A percentile compares a stretch with the other conserved stretches of the same genome.
Evolutionary conservation across 2,888 invertebrate species (phyloP).

Genomic region (Drosophila birchii): DNA sequence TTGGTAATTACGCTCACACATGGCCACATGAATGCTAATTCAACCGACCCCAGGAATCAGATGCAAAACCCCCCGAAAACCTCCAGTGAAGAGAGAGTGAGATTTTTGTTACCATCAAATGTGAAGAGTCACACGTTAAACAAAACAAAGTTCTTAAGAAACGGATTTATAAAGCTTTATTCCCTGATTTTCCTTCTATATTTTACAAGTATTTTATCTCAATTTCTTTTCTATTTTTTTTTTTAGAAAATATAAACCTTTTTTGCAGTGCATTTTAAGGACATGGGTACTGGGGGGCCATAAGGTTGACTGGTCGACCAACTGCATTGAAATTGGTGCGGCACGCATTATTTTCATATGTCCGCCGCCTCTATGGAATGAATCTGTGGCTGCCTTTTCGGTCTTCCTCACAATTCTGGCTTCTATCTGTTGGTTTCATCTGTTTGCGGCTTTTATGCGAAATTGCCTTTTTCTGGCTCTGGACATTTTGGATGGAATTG

Average conservation of each 20-base stretch:
- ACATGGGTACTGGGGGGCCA: neutral
- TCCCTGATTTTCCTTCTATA: no score
- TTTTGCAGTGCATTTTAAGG: slow-evolving; percentile 10
- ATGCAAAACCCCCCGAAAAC: slow-evolving; percentile 3
- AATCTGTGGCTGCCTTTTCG: slow-evolving; percentile 65
- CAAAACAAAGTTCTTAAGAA: no score
- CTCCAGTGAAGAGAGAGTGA: neutral
- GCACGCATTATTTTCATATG: slow-evolving; percentile 75
- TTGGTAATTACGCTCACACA: slow-evolving; percentile 68
- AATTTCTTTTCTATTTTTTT: neutral
- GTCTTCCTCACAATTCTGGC: slow-evolving; percentile 42
- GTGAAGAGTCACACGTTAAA: slow-evolving; percentile 6
- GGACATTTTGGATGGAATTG: slow-evolving; percentile 19
- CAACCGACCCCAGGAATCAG: slow-evolving; percentile 19
- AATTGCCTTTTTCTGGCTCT: slow-evolving; percentile 66
- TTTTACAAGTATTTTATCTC: neutral
- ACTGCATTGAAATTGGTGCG: slow-evolving; percentile 54
- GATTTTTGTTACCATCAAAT: slow-evolving; percentile 22
- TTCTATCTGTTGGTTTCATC: slow-evolving; percentile 59
- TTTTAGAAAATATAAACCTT: no score
- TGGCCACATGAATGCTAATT: slow-evolving; percentile 70
- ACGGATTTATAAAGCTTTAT: no score
- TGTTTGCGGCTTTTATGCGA: slow-evolving; percentile 74
- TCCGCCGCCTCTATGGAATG: slow-evolving; percentile 64
- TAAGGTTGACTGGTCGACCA: slow-evolving; percentile 3